Evolutionary conservation across 2,888 invertebrate species (phyloP), one percentile per base, ranked within the genome.

Genomic region (Drosophila pegasa): DNA sequence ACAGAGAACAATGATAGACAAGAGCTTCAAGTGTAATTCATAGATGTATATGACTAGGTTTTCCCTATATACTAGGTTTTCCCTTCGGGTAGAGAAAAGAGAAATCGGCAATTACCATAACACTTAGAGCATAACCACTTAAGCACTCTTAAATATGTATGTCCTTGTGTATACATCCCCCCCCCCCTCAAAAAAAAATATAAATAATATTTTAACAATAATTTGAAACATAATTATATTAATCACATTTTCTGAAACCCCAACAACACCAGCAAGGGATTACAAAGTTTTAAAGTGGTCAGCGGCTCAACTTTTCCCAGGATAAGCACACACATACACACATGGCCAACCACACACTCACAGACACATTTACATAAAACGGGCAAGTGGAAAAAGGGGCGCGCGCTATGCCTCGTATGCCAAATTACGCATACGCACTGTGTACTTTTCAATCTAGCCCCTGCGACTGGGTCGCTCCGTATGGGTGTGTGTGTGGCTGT

Each of bases 401-500:
- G 14, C 59, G 9, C 4, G 20, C 41, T 51, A 16, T 45, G 54
- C 20, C 40, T 63, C 33, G 55, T 59, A 33, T 70, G 73, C 33
- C 51, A 74, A 79, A 87, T 87, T 77, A 77, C 83, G 70, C 52
- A 76, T 81, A 87, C 82, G 82, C 79, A 71, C 56, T 62, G 82
- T 50, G 67, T 27, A 65, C 66, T 69, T 60, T 71, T 57, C 78
- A 87, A 80, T 87, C 72, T 68, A 63, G 47, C 31, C 12, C 25
- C 47, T 48, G 57, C 33, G 25, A 50, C 22, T 51, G 54, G 43
- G 38, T 22, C 25, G n/a, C 25, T 43, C 4, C 25, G 5, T 10
- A 25, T 62, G 14, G 33, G 35, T 43, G 22, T 37, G 52, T 52
- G 22, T 8, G 37, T 35, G n/a, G n/a, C n/a, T n/a, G 16, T 47